Evolutionary conservation across 1,140 invertebrate species (phyloP).

Genomic region (Amphibalanus amphitrite): DNA sequence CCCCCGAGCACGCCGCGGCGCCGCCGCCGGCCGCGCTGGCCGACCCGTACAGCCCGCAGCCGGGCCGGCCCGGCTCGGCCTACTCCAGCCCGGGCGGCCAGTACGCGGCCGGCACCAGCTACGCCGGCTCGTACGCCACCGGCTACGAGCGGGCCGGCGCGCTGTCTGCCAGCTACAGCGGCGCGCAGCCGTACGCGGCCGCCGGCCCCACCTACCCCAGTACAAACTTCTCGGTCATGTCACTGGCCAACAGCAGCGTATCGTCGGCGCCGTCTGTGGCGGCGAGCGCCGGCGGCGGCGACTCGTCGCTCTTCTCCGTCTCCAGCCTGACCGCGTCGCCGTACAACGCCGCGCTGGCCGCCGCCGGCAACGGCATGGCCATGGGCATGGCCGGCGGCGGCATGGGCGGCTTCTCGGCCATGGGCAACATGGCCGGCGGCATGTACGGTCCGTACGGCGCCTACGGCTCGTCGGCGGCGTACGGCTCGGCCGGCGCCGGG

Average conservation of each 20-base stretch:
- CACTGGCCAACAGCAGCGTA: constrained; percentile 26
- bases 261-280: constrained; percentile 21
- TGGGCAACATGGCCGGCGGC: constrained; percentile 17
- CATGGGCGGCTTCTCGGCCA: constrained; percentile 20
- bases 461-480: constrained; percentile 24
- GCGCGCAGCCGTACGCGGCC: constrained; percentile 19
- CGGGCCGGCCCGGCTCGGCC: constrained; percentile 7
- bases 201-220: constrained; percentile 21
- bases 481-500: constrained; percentile 22
- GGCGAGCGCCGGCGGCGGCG: constrained; percentile 17
- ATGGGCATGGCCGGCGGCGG: constrained; percentile 14
- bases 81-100: constrained; percentile 16
- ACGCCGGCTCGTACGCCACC: constrained; percentile 17
- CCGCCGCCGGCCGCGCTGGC: constrained; percentile 14
- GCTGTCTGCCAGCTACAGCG: constrained; percentile 17
- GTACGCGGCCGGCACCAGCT: constrained; percentile 16
- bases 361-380: no score
- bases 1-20: constrained; percentile 14
- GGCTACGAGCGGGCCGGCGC: constrained; percentile 19
- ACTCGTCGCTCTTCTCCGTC: constrained; percentile 18
- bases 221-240: constrained; percentile 28
- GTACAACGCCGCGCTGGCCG: constrained; percentile 14
- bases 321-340: constrained; percentile 19
- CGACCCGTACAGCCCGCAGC: constrained; percentile 12
- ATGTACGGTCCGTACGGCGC: constrained; percentile 27